Evolutionary conservation across 2,888 invertebrate genomes (phyloP).

Genomic region (Lypha dubia): DNA sequence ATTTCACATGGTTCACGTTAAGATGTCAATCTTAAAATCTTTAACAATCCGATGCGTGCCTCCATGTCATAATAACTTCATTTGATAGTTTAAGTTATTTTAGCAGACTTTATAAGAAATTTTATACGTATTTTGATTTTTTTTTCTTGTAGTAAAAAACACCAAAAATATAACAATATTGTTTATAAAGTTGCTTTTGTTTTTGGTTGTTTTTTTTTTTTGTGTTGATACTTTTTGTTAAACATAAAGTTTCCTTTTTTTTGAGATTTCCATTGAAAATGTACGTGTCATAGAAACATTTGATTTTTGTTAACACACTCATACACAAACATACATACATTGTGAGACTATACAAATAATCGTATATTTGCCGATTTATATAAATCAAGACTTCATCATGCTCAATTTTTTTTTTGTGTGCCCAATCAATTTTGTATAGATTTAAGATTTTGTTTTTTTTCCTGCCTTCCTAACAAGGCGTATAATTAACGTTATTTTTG

Average conservation of each 20-base stretch:
- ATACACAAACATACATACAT: neutral
- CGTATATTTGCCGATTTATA: neutral
- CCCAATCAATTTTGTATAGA: conserved; percentile 47
- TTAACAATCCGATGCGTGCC: conserved; percentile 71
- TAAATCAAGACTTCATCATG: conserved; percentile 18
- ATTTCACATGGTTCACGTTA: conserved; percentile 62
- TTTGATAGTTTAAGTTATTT: conserved; percentile 68
- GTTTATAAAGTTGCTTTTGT: conserved; percentile 27
- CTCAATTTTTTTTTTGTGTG: conserved; percentile 51
- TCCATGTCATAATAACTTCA: conserved; percentile 72
- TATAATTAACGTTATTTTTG: conserved; percentile 70
- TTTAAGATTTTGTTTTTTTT: conserved; percentile 56
- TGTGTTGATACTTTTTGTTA: neutral
- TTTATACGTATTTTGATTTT: conserved; percentile 20
- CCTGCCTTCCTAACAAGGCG: conserved; percentile 68
- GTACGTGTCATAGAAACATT: conserved; percentile 68
- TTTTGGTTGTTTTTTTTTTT: neutral
- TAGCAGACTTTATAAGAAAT: conserved; percentile 50
- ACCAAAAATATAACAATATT: conserved; percentile 22
- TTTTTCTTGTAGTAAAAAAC: neutral
- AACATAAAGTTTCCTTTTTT: neutral
- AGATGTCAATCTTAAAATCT: conserved; percentile 71
- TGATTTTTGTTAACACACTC: conserved; percentile 62
- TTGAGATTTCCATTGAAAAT: conserved; percentile 35
- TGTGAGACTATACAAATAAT: too few species aligned